Conservation (phyloP, 2,888 invertebrate genomes). For the Oligia latruncula region DNA sequence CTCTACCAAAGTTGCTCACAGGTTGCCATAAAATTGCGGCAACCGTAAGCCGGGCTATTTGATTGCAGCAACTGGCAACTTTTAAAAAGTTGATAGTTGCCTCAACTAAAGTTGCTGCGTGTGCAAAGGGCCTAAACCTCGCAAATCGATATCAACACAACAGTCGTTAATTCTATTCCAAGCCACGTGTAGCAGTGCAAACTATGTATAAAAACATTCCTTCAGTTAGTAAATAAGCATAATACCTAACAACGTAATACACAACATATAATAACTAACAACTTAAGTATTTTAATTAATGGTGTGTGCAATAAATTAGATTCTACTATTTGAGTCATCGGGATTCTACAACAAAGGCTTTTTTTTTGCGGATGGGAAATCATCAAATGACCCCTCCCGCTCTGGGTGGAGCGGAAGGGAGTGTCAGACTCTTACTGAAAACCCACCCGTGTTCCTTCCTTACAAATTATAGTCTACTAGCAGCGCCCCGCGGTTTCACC, state of each 20-base stretch:
- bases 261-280: neutral
- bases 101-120: too few relatives aligned
- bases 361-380: too few relatives aligned
- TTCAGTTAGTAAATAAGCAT: conserved; percentile 23
- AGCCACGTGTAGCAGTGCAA: conserved; percentile 44
- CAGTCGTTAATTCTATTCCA: conserved; percentile 5
- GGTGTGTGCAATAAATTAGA: conserved; percentile 14
- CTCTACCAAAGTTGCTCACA: too few relatives aligned
- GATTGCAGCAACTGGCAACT: too few relatives aligned
- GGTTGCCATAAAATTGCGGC: too few relatives aligned
- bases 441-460: too few relatives aligned
- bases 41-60: too few relatives aligned
- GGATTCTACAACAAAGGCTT: neutral
- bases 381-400: too few relatives aligned
- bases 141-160: conserved; percentile 16
- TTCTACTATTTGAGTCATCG: conserved; percentile 15
- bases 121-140: neutral
- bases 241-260: neutral
- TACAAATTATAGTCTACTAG: neutral
- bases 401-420: too few relatives aligned
- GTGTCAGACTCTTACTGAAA: too few relatives aligned
- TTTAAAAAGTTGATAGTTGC: too few relatives aligned
- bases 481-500: too few relatives aligned
- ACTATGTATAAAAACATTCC: conserved; percentile 17
- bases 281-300: conserved; percentile 15